Base-by-base conservation (phyloP, 64 coral and sea anemone genomes). In the Stichodactyla helianthus region DNA sequence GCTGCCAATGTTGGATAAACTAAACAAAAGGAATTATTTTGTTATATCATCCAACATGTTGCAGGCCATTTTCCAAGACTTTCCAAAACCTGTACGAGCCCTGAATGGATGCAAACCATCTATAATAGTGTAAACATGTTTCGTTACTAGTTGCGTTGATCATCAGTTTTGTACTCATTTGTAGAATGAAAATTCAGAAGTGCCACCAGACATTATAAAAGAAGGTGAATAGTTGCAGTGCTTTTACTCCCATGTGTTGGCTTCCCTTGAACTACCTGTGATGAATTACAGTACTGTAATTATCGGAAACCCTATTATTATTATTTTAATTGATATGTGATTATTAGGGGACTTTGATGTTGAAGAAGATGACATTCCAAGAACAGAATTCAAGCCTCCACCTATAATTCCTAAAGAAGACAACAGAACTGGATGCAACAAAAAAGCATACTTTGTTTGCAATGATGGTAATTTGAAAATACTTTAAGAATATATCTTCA, bases 401-500 rank as follows among this genome's bases (percentile, higher is more conserved):
- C 52, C 89, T 19, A 28, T 60, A 8, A 94, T 94, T 85, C 92
- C 95, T 35, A 87, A 85, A 81, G 95, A 98, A 85, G 87, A 98
- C 19, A 89, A 71, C 76, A 89, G 92, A 94, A 86, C 68, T 80
- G 95, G 95, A 20, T 98, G 95, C 65, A 98, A 98, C 82, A 98
- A 98, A 77, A 98, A 98, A 85, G 91, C 92, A 65, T 98, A 98
- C 79, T 98, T 98, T 94, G 89, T 94, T 23, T 98, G 87, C 74
- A 98, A 89, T 89, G 89, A 98, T 88, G 60, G 95, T 98, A 76
- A 77, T 76, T 65, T 17, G 85, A 26, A 51, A 64, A 10, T n/a
- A 79, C 13, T 18, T 17, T 50, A 50, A 53, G 27, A 31, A 51
- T 16, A 71, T 31, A 84, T 84, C 51, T 22, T 88, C 35, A 44